These are phyloP conservation scores for Tenebrio molitor DNA, from an alignment of 1,140 invertebrate species.

Conservation along the genomic window DNA sequence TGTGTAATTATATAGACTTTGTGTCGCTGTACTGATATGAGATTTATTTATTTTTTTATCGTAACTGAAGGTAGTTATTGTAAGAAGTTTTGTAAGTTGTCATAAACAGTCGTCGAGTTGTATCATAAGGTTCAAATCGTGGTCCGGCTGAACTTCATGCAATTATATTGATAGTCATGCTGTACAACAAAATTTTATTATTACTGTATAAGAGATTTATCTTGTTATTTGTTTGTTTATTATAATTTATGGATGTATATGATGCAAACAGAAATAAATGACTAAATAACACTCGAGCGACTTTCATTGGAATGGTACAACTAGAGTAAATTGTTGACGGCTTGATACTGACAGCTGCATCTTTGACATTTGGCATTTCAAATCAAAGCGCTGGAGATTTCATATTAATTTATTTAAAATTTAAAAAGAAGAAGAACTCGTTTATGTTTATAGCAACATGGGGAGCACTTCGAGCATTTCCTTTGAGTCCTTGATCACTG, in stretches of 20 bases:
- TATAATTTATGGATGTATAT: slow-evolving; percentile 43
- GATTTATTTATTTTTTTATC: slow-evolving; percentile 46
- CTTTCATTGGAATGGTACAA: too few relatives aligned
- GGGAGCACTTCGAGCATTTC: too few relatives aligned
- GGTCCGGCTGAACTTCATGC: not conserved
- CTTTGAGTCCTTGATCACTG: too few relatives aligned
- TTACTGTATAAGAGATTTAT: slow-evolving; percentile 34
- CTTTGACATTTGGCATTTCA: too few relatives aligned
- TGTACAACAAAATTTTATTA: slow-evolving; percentile 35
- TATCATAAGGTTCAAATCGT: not conserved
- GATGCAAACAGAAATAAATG: slow-evolving; percentile 29
- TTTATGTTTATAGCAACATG: too few relatives aligned
- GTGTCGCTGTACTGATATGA: slow-evolving; percentile 50
- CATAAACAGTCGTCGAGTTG: not conserved
- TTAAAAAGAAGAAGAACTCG: too few relatives aligned
- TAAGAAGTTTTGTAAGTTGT: slow-evolving; percentile 11
- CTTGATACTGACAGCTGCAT: too few relatives aligned
- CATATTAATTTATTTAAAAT: too few relatives aligned
- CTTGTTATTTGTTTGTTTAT: slow-evolving; percentile 48
- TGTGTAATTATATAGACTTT: slow-evolving; percentile 39
- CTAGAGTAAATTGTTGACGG: too few relatives aligned
- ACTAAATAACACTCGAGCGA: not conserved
- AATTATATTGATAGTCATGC: slow-evolving; percentile 16
- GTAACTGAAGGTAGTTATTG: not conserved
- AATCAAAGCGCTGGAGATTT: too few relatives aligned